A percentile compares a stretch with the other conserved stretches of the same genome.
Conservation (phyloP, 2,888 invertebrate species). For the Apodemia hepburni region DNA sequence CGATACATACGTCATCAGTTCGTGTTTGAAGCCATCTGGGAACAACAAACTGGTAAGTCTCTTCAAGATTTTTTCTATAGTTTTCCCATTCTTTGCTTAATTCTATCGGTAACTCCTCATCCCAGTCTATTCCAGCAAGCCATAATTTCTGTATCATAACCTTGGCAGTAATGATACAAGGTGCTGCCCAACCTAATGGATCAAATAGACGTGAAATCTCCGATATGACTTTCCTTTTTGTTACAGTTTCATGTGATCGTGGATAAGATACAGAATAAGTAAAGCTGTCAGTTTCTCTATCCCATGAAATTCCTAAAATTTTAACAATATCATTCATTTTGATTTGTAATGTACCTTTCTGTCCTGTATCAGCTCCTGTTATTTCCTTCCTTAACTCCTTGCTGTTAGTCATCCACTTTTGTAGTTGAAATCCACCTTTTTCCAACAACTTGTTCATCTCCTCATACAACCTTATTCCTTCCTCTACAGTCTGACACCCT, state of each 20-base stretch:
- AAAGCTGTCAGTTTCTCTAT: slow-evolving; percentile 31
- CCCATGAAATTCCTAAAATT: slow-evolving; percentile 36
- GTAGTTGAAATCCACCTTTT: slow-evolving; percentile 20
- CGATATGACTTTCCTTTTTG: slow-evolving; percentile 28
- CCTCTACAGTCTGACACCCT: slow-evolving; percentile 17
- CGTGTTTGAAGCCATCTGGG: slow-evolving; percentile 17
- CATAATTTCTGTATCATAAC: slow-evolving; percentile 26
- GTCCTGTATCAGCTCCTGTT: background rate
- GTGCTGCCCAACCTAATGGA: slow-evolving; percentile 36
- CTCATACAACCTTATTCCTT: background rate
- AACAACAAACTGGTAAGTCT: background rate
- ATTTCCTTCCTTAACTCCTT: background rate
- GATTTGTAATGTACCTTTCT: background rate
- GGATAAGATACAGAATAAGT: slow-evolving; percentile 28
- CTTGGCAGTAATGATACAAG: slow-evolving; percentile 29
- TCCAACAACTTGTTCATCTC: slow-evolving; percentile 17
- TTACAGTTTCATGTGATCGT: slow-evolving; percentile 20
- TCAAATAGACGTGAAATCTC: slow-evolving; percentile 33
- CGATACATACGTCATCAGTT: slow-evolving; percentile 8
- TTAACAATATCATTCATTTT: slow-evolving; percentile 16
- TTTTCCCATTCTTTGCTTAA: background rate
- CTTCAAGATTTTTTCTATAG: slow-evolving; percentile 3
- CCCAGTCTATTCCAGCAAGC: slow-evolving; percentile 21
- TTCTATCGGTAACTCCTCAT: slow-evolving; percentile 24
- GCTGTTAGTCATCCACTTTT: slow-evolving; percentile 24